These are phyloP conservation scores for Catharus bicknelli DNA, from an alignment of 2,113 vertebrate species.

Conservation along the genomic window DNA sequence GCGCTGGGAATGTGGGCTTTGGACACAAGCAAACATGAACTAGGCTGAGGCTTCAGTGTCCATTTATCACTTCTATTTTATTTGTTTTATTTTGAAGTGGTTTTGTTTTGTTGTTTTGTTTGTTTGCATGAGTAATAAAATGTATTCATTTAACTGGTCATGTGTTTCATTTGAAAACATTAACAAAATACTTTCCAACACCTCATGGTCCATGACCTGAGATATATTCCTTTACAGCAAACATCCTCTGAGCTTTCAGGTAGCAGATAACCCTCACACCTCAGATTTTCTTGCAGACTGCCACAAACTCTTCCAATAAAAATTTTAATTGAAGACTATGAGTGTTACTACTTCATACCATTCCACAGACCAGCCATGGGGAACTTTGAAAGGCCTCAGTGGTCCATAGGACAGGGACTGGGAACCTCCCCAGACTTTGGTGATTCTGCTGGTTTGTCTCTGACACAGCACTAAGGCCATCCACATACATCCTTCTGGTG, in stretches of 20 bases:
- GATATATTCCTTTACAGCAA: background rate
- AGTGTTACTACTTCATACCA: background rate
- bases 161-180: background rate
- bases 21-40: background rate
- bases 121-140: background rate
- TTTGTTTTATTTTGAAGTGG: background rate
- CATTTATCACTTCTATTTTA: background rate
- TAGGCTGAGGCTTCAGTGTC: background rate
- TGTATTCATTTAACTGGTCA: background rate
- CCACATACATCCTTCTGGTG: background rate
- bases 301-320: background rate
- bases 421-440: background rate
- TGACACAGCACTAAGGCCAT: background rate
- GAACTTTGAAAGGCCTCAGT: background rate
- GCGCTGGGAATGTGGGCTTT: fast-evolving
- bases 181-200: background rate
- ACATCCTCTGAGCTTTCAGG: background rate
- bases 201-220: background rate
- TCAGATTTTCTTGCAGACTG: background rate
- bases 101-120: background rate
- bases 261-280: background rate
- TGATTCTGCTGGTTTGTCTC: background rate
- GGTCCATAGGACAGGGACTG: background rate
- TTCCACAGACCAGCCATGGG: background rate
- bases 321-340: background rate